Conservation (phyloP, 2,888 invertebrate genomes). For the Hetaerina titia region DNA sequence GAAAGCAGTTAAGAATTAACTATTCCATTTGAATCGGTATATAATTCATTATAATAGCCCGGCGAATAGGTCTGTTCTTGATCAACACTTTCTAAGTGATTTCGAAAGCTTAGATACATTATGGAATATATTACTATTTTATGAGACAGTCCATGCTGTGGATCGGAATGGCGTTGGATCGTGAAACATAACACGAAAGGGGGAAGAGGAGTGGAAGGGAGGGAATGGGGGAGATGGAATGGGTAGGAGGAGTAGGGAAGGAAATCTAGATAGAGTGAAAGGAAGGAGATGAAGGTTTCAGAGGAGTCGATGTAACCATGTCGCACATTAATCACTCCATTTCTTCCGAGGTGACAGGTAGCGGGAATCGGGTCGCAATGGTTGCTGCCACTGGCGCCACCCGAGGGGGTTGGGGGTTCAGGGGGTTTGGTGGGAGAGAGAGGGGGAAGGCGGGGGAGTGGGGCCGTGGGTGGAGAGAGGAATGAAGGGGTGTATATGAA, state of each 20-base stretch:
- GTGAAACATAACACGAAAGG: background rate
- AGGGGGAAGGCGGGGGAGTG: background rate
- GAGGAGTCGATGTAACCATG: constrained; percentile 27
- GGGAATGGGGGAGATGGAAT: background rate
- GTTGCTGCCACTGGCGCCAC: constrained; percentile 12
- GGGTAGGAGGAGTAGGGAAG: background rate
- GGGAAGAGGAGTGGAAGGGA: background rate
- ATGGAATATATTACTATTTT: background rate
- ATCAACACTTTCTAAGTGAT: constrained; percentile 22
- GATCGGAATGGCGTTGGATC: background rate
- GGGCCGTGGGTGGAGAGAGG: background rate
- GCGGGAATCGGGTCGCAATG: constrained; percentile 47
- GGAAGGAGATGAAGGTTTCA: constrained; percentile 32
- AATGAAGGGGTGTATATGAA: background rate
- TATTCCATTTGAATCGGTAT: background rate
- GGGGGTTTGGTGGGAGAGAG: background rate
- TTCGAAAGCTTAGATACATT: background rate
- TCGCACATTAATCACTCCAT: constrained; percentile 32
- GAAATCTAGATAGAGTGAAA: constrained; percentile 32
- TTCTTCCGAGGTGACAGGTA: constrained; percentile 42
- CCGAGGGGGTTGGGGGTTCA: background rate
- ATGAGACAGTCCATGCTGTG: background rate
- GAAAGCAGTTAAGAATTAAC: background rate
- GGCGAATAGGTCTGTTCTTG: background rate
- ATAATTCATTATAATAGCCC: constrained; percentile 16